Evolutionary conservation across 2,797 vertebrate species (phyloP), one percentile per base, ranked within the genome.

Genomic region (Rhinogobio ventralis): DNA sequence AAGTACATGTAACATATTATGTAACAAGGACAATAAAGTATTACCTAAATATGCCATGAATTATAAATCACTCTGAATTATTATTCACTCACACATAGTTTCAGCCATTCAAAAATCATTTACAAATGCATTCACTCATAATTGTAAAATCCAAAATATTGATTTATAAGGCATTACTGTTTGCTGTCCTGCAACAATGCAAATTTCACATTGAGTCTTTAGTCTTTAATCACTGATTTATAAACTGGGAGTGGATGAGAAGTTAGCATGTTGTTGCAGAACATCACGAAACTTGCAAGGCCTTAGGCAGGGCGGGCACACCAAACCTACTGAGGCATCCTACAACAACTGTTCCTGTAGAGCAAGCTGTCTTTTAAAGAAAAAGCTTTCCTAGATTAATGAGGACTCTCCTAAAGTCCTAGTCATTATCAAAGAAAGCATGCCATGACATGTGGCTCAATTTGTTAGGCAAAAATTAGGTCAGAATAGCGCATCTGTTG

Each of bases 401-500:
- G 11, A 14, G 6, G 3, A 49, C 57, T 83, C 73, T n/a, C 36
- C 49, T 42, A 45, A 77, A 55, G 30, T 15, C 25, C 14, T 45
- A 19, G 20, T 9, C 36, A 30, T 74, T 66, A 73, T 79, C n/a
- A 46, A 25, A 83, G 25, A 33, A 81, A 55, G 4, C 23, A 66
- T 72, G 72, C 42, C 39, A 73, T 76, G 76, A 81, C 82, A 86
- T 17, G 85, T 72, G 79, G 81, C 46, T 78, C 39, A 67, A 85
- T 87, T 88, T 87, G 88, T 81, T 85, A 87, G 49, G 79, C 85
- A 89, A 87, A 87, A 76, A 46, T 71, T 64, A 84, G 81, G 23
- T 74, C n/a, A 53, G 81, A 76, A 85, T 53, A 39, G 68, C 25
- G 25, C 55, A 82, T 72, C 86, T 85, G 80, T 73, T 86, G 20